Percentiles rank a stretch among this genome's conserved stretches.
Conservation (phyloP, 1,140 invertebrate species). For the Lucilia sericata region DNA sequence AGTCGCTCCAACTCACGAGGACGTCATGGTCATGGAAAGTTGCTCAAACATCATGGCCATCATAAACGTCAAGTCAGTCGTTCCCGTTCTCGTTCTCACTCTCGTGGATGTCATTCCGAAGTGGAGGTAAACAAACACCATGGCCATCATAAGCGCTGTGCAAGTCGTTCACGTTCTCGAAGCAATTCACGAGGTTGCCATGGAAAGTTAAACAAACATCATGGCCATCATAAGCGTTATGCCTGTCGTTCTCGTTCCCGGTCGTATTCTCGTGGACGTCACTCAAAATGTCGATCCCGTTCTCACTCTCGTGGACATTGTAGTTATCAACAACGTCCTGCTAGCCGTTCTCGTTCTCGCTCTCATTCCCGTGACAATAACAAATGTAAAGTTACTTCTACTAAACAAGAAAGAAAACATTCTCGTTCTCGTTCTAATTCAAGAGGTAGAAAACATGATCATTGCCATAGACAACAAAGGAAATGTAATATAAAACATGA, state of each 20-base stretch:
- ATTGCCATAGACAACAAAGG: neutral
- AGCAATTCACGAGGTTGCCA: neutral
- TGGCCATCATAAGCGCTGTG: neutral
- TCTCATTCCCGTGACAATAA: slow-evolving; percentile 33
- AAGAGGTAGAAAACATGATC: neutral
- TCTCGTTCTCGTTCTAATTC: slow-evolving; percentile 46
- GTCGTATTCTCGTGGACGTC: no score
- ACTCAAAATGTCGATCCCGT: slow-evolving; percentile 36
- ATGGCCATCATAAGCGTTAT: slow-evolving; percentile 27
- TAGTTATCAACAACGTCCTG: neutral
- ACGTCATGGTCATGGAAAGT: neutral
- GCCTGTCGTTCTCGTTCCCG: slow-evolving; percentile 36
- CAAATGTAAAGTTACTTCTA: neutral
- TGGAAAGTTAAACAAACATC: no score
- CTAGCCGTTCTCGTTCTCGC: slow-evolving; percentile 39
- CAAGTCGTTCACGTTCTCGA: slow-evolving; percentile 35
- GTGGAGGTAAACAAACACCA: no score
- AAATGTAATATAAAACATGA: neutral
- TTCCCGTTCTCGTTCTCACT: slow-evolving; percentile 44
- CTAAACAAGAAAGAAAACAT: neutral
- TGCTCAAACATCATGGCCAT: neutral
- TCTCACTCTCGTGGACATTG: slow-evolving; percentile 37
- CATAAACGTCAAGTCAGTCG: slow-evolving; percentile 24
- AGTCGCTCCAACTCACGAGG: slow-evolving; percentile 37
- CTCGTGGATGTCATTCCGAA: slow-evolving; percentile 2